Evolutionary conservation across 2,797 vertebrate species (phyloP).

Genomic region (Sebastes dallii): DNA sequence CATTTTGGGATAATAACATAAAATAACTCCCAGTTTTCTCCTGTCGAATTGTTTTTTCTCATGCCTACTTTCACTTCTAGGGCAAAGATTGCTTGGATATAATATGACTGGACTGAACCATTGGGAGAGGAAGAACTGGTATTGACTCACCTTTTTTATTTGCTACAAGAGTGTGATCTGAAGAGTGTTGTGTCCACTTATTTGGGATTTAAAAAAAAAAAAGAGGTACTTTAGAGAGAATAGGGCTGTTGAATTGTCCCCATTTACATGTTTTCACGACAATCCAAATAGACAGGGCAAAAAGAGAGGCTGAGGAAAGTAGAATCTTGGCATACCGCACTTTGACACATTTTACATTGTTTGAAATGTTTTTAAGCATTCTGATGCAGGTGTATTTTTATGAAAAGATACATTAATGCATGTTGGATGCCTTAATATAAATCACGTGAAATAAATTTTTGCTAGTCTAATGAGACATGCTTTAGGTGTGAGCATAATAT

Average conservation of each 20-base stretch:
- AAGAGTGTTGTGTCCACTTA: constrained; percentile 59
- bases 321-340: constrained; percentile 83
- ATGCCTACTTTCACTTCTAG: constrained; percentile 60
- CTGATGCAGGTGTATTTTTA: constrained; percentile 79
- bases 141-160: constrained; percentile 62
- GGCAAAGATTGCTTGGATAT: constrained; percentile 58
- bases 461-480: constrained; percentile 62
- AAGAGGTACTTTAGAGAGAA: constrained; percentile 76
- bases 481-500: constrained; percentile 70
- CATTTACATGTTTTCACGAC: constrained; percentile 79
- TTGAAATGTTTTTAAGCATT: constrained; percentile 82
- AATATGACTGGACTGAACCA: constrained; percentile 55
- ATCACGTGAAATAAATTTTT: constrained; percentile 64
- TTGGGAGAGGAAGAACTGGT: constrained; percentile 58
- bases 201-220: constrained; percentile 68
- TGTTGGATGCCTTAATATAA: constrained; percentile 81
- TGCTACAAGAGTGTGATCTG: constrained; percentile 59
- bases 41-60: constrained; percentile 70
- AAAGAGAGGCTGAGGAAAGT: constrained; percentile 66
- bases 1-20: constrained; percentile 70
- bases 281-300: constrained; percentile 81
- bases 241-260: constrained; percentile 67
- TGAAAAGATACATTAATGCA: constrained; percentile 72
- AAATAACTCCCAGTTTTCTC: constrained; percentile 65
- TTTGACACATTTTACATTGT: constrained; percentile 84